A percentile compares a stretch with the other conserved stretches of the same genome.
Conservation (phyloP, 2,113 vertebrate genomes). For the Phyllopteryx taeniolatus region DNA sequence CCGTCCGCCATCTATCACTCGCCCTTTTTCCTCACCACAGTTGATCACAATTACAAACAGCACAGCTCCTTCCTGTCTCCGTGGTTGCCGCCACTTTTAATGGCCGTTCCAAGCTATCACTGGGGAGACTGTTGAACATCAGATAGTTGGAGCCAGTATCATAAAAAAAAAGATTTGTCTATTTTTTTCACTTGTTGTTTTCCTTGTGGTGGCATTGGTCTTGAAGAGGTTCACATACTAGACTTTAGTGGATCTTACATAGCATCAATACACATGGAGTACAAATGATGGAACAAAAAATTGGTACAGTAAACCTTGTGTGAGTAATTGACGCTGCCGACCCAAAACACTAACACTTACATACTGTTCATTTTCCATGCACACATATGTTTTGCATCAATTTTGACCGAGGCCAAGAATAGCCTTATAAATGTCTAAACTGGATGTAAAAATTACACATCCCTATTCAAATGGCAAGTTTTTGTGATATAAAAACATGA, state of each 20-base stretch:
- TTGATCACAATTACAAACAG: conserved; percentile 33
- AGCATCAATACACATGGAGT: not conserved
- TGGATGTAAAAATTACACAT: no score
- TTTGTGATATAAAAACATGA: no score
- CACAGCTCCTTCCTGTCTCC: conserved; percentile 20
- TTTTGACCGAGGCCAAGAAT: no score
- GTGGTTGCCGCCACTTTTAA: conserved; percentile 37
- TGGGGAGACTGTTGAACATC: conserved; percentile 19
- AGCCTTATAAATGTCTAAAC: no score
- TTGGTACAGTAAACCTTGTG: no score
- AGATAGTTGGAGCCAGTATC: conserved; percentile 3
- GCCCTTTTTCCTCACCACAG: conserved; percentile 27
- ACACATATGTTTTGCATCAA: no score
- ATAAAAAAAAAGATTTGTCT: not conserved
- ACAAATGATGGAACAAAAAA: no score
- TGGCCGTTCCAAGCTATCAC: conserved; percentile 50
- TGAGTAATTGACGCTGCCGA: no score
- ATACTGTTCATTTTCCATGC: no score
- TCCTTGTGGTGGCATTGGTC: not conserved
- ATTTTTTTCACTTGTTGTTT: not conserved
- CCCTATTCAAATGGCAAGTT: no score
- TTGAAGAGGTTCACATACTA: not conserved
- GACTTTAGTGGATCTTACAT: not conserved
- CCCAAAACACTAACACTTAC: no score
- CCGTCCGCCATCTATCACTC: conserved; percentile 48